Evolutionary conservation across 1,140 invertebrate genomes (phyloP).

Genomic region (Platyura marginata): DNA sequence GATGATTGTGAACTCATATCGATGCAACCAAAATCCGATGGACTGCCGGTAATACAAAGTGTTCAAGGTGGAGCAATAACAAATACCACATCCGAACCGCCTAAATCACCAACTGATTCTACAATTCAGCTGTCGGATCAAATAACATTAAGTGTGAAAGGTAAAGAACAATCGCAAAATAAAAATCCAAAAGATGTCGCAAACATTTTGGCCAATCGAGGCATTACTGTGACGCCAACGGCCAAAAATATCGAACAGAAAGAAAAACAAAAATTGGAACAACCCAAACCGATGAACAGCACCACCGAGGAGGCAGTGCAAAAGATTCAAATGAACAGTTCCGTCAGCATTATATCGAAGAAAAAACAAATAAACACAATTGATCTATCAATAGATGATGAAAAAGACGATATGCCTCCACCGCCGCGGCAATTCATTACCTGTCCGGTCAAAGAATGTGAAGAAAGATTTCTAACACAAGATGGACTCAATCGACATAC

Average conservation of each 20-base stretch:
- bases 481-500: conserved; percentile 1
- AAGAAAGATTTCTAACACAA: neutral
- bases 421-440: conserved; percentile 22
- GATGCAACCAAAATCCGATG: conserved; percentile 50
- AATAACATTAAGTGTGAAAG: conserved; percentile 42
- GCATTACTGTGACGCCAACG: conserved; percentile 44
- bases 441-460: neutral
- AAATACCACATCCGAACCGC: no score
- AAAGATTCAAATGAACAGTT: conserved; percentile 46
- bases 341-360: conserved; percentile 47
- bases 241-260: conserved; percentile 20
- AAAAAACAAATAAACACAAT: conserved; percentile 2
- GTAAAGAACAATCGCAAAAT: conserved; percentile 28
- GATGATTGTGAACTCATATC: conserved; percentile 45
- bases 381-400: conserved; percentile 1
- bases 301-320: conserved; percentile 13
- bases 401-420: neutral
- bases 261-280: conserved; percentile 27
- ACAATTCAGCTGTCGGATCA: conserved; percentile 23
- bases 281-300: conserved; percentile 7
- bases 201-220: conserved; percentile 50
- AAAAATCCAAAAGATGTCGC: conserved; percentile 51
- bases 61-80: conserved; percentile 33
- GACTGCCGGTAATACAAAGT: conserved; percentile 49
- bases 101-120: neutral